phyloP scores from a whole-genome alignment of 2,888 invertebrate genomes.

The Alcis repandata region DNA sequence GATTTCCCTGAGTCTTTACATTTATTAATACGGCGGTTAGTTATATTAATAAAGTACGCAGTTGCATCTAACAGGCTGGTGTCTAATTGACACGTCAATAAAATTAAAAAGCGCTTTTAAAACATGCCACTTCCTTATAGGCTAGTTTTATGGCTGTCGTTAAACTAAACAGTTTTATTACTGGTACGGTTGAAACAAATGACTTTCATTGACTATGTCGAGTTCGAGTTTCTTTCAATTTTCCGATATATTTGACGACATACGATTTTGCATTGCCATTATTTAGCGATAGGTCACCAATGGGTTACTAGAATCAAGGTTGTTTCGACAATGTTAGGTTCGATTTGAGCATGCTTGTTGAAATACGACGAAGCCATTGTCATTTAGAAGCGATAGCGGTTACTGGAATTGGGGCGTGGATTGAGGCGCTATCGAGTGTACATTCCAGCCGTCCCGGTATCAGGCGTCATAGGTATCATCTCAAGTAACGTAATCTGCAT shows the following conservation, averaged over 20 bases:
- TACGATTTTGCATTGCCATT: not conserved
- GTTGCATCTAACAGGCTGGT: conserved; percentile 5
- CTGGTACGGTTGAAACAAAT: conserved; percentile 32
- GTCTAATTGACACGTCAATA: conserved; percentile 57
- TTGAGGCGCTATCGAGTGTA: not conserved
- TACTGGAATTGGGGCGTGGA: not conserved
- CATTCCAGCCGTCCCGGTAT: conserved; percentile 2
- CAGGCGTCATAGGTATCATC: conserved; percentile 26
- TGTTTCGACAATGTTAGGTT: too few relatives aligned
- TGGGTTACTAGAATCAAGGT: too few relatives aligned
- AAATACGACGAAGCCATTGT: not conserved
- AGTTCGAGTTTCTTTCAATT: not conserved
- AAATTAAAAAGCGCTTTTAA: conserved; percentile 64
- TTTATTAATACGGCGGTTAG: too few relatives aligned
- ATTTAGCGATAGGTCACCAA: too few relatives aligned
- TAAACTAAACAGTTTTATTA: conserved; percentile 76
- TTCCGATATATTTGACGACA: not conserved
- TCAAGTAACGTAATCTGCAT: conserved; percentile 39
- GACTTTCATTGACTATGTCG: conserved; percentile 37
- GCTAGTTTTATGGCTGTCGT: conserved; percentile 73
- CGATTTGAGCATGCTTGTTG: not conserved
- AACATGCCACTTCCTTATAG: conserved; percentile 64
- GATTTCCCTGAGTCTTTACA: too few relatives aligned
- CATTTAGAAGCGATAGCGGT: not conserved
- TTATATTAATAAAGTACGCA: too few relatives aligned